phyloP scores from a whole-genome alignment of 2,797 vertebrate genomes.

The Ciconia nigra region DNA sequence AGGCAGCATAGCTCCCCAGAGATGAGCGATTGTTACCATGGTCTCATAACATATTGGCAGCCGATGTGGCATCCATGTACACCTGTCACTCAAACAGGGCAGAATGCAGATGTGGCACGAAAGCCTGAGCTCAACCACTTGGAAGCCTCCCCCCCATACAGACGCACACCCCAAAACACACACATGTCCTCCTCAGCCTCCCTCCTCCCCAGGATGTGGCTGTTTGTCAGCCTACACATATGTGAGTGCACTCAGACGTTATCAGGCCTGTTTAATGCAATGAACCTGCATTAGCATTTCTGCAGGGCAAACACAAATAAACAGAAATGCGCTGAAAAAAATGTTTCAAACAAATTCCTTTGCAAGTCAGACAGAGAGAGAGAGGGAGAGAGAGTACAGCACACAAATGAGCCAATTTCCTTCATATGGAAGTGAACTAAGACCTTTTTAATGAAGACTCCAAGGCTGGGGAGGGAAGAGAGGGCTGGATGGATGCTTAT shows the following conservation, averaged over 20 bases:
- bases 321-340: conserved; percentile 67
- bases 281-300: conserved; percentile 62
- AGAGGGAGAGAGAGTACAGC: conserved; percentile 14
- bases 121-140: conserved; percentile 49
- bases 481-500: neutral
- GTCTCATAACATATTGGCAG: conserved; percentile 84
- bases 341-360: conserved; percentile 72
- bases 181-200: neutral
- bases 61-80: conserved; percentile 79
- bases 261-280: conserved; percentile 60
- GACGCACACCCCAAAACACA: neutral
- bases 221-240: conserved; percentile 1
- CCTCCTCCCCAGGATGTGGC: conserved; percentile 40
- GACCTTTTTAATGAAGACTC: conserved; percentile 46
- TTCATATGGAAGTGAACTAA: conserved; percentile 43
- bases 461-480: neutral
- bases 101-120: conserved; percentile 63
- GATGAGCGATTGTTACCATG: conserved; percentile 81
- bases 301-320: conserved; percentile 80
- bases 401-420: conserved; percentile 37
- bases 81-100: conserved; percentile 82
- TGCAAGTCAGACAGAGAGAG: conserved; percentile 79
- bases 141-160: neutral
- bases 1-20: conserved; percentile 78
- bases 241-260: conserved; percentile 43